Percentiles rank a stretch among this genome's conserved stretches.
Conservation (phyloP, 2,797 vertebrate genomes). For the Geotrypetes seraphini region DNA sequence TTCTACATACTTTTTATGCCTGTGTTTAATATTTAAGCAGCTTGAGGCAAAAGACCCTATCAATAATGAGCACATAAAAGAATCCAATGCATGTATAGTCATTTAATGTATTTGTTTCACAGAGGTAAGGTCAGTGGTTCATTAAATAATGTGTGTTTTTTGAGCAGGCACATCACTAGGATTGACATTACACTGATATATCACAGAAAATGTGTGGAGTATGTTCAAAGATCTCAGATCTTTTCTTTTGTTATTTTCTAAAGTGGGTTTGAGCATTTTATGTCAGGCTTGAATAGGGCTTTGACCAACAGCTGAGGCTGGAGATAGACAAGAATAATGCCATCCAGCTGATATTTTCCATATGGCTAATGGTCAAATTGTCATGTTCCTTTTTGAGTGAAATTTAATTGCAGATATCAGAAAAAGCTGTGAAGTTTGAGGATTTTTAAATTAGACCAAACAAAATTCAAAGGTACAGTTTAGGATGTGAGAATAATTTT, state of each 20-base stretch:
- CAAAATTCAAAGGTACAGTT: too few species aligned
- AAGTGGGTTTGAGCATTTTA: conserved; percentile 35
- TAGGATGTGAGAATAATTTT: too few species aligned
- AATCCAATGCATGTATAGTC: conserved; percentile 9
- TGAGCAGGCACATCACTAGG: conserved; percentile 9
- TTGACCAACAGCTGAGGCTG: conserved; percentile 35
- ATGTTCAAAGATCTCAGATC: conserved; percentile 46
- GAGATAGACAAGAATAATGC: conserved; percentile 11
- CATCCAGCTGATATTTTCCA: conserved; percentile 1
- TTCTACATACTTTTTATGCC: conserved; percentile 9
- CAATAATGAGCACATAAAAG: conserved; percentile 10
- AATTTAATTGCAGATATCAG: conserved; percentile 1
- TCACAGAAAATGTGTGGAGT: conserved; percentile 23
- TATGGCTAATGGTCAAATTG: conserved; percentile 11
- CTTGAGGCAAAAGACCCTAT: conserved; percentile 1
- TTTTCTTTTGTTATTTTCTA: conserved; percentile 43
- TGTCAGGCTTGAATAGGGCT: conserved; percentile 36
- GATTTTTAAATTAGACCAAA: conserved; percentile 6
- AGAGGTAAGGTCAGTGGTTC: conserved; percentile 11
- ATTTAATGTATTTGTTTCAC: background rate
- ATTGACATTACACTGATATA: conserved; percentile 23
- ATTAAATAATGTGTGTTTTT: conserved; percentile 16
- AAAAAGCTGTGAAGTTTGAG: too few species aligned
- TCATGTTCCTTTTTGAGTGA: conserved; percentile 15
- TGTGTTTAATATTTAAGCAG: background rate